These are phyloP conservation scores for Epinotia brunnichana DNA, from an alignment of 2,888 invertebrate genomes.

Conservation along the genomic window DNA sequence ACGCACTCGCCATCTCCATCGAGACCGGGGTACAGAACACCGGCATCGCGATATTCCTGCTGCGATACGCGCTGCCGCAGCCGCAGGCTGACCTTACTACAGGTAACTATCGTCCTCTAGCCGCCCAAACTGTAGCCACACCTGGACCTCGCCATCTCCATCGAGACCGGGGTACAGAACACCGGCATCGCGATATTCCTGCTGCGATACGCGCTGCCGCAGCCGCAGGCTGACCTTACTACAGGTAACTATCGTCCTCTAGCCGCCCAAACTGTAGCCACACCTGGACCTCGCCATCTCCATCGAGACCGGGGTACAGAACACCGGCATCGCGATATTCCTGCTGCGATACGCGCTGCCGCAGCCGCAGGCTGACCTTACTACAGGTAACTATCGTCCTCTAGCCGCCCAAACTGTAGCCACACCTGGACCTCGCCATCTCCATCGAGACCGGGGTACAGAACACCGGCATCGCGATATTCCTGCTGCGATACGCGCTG, in stretches of 20 bases:
- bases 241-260: constrained; percentile 83
- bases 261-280: too few relatives aligned
- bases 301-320: constrained; percentile 95
- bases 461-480: constrained; percentile 44
- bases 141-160: constrained; percentile 93
- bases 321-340: neutral
- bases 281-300: constrained; percentile 81
- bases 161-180: constrained; percentile 97
- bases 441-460: constrained; percentile 96
- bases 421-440: constrained; percentile 70
- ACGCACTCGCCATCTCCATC: constrained; percentile 94
- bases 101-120: constrained; percentile 70
- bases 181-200: constrained; percentile 96
- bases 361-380: neutral
- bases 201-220: constrained; percentile 90
- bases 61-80: constrained; percentile 91
- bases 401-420: too few relatives aligned
- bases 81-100: constrained; percentile 95
- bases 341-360: neutral
- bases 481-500: neutral
- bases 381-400: too few relatives aligned
- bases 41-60: constrained; percentile 94
- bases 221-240: constrained; percentile 94
- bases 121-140: too few relatives aligned
- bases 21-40: constrained; percentile 98